Base-by-base conservation (phyloP, 1,140 invertebrate genomes). In the Chrysomallon squamiferum region DNA sequence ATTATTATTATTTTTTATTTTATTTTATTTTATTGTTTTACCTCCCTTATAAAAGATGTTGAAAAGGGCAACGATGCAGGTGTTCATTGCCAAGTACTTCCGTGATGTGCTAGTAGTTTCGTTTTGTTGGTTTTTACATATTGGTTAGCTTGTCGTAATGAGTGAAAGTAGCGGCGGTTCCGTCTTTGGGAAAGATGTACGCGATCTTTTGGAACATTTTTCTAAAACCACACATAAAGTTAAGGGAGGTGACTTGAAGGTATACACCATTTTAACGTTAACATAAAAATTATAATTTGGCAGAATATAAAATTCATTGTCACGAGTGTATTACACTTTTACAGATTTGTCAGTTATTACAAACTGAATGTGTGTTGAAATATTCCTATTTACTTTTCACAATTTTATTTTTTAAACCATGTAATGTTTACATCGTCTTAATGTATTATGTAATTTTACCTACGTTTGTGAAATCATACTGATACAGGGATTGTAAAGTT, bases 191-290 rank as follows among this genome's bases (percentile, higher is more conserved):
- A 66, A 74, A 61, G 71, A 76, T 27, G 68, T 76, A 32, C 68
- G 71, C 45, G 27, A 60, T 50, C 57, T 76, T 15, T 43, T 76
- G 49, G 74, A 73, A 58, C 71, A 73, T 32, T 69, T 66, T 35
- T 63, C 64, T 13, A 73, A 68, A 62, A 71, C 66, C 11, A 59
- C 74, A 22, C 68, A 73, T 27, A 73, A 67, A 69, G 71, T 71
- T 15, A 73, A 67, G 68, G 68, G 63, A 68, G 69, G 68, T 32
- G 71, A 76, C 54, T 62, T 73, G 50, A 65, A 71, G 74, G 74
- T 75, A 62, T 43, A 52, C 41, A 18, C n/a, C 15, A 27, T 18
- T 33, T 20, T 20, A 33, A 49, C 27, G 18, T 18, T 59, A 22
- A 38, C n/a, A 11, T 18, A 3, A 2, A 25, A 22, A 22, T 32